Base-by-base conservation (phyloP, 1,140 invertebrate genomes). In the Solen grandis region DNA sequence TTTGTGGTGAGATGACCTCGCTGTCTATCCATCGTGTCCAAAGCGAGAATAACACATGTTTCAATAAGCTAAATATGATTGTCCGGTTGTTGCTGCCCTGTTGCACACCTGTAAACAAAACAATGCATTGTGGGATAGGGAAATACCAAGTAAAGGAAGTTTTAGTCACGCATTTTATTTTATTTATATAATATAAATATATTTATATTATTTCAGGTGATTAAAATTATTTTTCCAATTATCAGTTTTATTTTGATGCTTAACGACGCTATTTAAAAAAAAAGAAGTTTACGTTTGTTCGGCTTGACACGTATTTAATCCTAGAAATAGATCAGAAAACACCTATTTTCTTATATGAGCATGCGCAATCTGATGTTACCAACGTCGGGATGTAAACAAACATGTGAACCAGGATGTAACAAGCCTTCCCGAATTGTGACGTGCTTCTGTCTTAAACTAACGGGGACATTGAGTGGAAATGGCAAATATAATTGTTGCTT, bases 401-500 rank as follows among this genome's bases (percentile, higher is more conserved):
- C n/a, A n/a, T n/a, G n/a, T n/a, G n/a, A n/a, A n/a, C n/a, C n/a
- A n/a, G n/a, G n/a, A n/a, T n/a, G n/a, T n/a, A n/a, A n/a, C n/a
- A n/a, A n/a, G n/a, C n/a, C n/a, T n/a, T n/a, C n/a, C n/a, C n/a
- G n/a, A n/a, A n/a, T n/a, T n/a, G n/a, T n/a, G n/a, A n/a, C n/a
- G n/a, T n/a, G n/a, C n/a, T n/a, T n/a, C n/a, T n/a, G n/a, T n/a
- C n/a, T n/a, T n/a, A n/a, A n/a, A n/a, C n/a, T n/a, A 46, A 13
- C 16, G n/a, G 1, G 19, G 16, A 33, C 25, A 62, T 16, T 14
- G 36, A 2, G 5, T 69, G 14, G 83, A 3, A 46, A 90, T 90
- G 89, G 89, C 89, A 27, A 96, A 95, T 77, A 89, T 96, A n/a
- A 86, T 94, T 35, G 80, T 94, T 82, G 94, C 97, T 0, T 98